phyloP scores from a whole-genome alignment of 2,113 vertebrate genomes.

The Gymnorhina tibicen region DNA sequence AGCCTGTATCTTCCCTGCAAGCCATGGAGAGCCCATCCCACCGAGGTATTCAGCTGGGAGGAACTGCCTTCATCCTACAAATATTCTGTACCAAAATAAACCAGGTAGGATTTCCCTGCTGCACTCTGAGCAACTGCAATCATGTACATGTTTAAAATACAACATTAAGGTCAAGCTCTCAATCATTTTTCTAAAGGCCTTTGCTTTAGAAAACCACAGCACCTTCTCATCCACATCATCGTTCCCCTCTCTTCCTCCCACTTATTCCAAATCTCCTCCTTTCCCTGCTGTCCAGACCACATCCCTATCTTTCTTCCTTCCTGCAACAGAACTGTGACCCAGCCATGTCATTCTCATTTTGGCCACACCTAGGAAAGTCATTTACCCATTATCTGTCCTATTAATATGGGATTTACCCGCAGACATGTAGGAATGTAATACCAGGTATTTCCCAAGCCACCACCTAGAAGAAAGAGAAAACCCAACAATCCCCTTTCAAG shows the following conservation, averaged over 20 bases:
- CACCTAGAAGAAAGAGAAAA: not conserved
- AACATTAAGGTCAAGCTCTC: not conserved
- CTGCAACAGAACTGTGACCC: not conserved
- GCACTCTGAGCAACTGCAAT: not conserved
- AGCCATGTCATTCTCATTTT: not conserved
- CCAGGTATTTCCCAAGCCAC: not conserved
- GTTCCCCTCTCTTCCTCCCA: not conserved
- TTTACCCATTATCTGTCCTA: not conserved
- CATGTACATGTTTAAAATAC: not conserved
- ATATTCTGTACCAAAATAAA: not conserved
- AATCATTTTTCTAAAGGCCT: not conserved
- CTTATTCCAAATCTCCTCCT: not conserved
- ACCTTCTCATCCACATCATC: not conserved
- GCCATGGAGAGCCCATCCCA: not conserved
- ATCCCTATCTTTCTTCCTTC: not conserved
- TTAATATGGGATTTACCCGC: not conserved
- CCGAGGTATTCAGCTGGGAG: fast-evolving
- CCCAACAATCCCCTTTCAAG: not conserved
- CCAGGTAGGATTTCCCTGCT: not conserved
- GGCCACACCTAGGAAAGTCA: not conserved
- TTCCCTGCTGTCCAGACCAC: not conserved
- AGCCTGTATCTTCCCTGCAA: not conserved
- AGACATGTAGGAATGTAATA: not conserved
- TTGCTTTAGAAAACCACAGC: not conserved
- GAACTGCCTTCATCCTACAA: not conserved